Conservation (phyloP, 2,113 vertebrate genomes). For the Notothenia coriiceps region DNA sequence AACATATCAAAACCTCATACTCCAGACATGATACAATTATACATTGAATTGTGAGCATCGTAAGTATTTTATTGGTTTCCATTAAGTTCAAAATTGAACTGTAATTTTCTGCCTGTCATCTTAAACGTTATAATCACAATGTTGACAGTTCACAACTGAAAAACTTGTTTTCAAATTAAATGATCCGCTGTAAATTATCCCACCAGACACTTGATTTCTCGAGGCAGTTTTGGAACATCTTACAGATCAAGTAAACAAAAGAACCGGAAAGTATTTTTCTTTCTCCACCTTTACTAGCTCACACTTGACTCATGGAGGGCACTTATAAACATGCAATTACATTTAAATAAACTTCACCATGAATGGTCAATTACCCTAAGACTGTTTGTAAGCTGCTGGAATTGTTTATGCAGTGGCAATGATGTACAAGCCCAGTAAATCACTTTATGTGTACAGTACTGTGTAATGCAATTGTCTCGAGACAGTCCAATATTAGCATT, state of each 20-base stretch:
- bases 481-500: constrained; percentile 30
- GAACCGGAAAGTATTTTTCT: neutral
- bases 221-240: neutral
- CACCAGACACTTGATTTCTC: neutral
- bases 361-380: neutral
- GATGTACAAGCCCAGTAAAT: constrained; percentile 22
- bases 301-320: constrained; percentile 27
- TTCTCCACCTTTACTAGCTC: constrained; percentile 2
- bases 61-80: constrained; percentile 1
- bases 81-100: neutral
- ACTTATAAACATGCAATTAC: constrained; percentile 51
- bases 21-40: neutral
- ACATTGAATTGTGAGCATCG: neutral
- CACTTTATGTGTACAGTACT: neutral
- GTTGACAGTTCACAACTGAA: constrained; percentile 14
- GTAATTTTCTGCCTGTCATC: constrained; percentile 2
- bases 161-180: neutral
- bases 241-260: constrained; percentile 20
- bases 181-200: neutral
- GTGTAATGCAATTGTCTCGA: constrained; percentile 20
- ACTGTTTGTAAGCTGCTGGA: constrained; percentile 40
- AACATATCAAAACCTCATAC: neutral
- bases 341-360: constrained; percentile 32
- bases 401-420: constrained; percentile 28
- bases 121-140: neutral